Evolutionary conservation across 2,113 vertebrate genomes (phyloP).

Genomic region (Rhinopomastus cyanomelas): DNA sequence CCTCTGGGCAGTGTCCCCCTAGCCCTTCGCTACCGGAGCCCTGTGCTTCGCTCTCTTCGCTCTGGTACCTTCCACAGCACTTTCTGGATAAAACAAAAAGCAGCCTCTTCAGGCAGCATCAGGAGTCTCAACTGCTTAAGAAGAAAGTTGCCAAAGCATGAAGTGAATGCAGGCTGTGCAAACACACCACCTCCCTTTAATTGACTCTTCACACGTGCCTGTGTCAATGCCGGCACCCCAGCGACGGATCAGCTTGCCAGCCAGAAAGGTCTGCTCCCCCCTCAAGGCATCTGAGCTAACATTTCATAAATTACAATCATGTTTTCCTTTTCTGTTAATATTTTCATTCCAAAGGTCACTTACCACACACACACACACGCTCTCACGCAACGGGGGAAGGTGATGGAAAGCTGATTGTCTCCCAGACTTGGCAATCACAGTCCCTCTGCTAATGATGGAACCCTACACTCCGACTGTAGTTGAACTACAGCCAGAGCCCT

Average conservation of each 20-base stretch:
- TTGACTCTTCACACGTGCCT: slow-evolving; percentile 64
- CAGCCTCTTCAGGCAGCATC: not conserved
- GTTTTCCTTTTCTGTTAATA: slow-evolving; percentile 68
- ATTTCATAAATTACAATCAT: slow-evolving; percentile 66
- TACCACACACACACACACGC: not conserved
- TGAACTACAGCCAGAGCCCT: not conserved
- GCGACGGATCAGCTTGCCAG: not conserved
- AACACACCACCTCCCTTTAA: slow-evolving; percentile 50
- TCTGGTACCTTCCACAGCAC: not conserved
- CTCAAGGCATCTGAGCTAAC: slow-evolving; percentile 45
- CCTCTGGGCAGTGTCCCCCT: no score
- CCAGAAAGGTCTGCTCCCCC: slow-evolving; percentile 41
- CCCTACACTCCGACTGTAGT: not conserved
- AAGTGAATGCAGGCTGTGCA: slow-evolving; percentile 26
- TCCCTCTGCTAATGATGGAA: not conserved
- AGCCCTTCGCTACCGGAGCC: not conserved
- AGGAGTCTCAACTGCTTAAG: not conserved
- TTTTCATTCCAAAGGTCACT: slow-evolving; percentile 73
- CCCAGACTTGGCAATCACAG: not conserved
- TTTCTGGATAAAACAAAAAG: not conserved
- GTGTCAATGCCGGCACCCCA: slow-evolving; percentile 28
- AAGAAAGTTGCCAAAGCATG: slow-evolving; percentile 2
- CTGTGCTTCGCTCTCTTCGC: not conserved
- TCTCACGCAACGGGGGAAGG: not conserved
- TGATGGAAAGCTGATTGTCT: not conserved